Evolutionary conservation across 2,888 invertebrate species (phyloP).

Genomic region (Pseudolycoriella hygida): DNA sequence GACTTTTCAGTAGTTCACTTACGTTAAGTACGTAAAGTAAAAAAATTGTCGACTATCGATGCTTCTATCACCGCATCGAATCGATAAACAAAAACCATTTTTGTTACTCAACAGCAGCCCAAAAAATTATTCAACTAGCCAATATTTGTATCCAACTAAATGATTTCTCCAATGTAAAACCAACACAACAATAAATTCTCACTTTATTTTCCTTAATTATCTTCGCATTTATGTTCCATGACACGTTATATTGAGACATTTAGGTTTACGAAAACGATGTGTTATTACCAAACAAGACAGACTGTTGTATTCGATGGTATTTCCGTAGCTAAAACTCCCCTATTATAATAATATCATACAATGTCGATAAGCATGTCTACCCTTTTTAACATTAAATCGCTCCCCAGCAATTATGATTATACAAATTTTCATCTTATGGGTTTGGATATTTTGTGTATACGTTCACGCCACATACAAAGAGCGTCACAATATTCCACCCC

Average conservation of each 20-base stretch:
- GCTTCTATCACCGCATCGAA: too few relatives aligned
- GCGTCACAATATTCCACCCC: too few relatives aligned
- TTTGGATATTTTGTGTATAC: too few relatives aligned
- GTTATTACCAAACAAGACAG: background rate
- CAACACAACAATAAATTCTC: background rate
- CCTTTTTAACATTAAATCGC: constrained; percentile 1
- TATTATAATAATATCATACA: background rate
- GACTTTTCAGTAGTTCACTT: too few relatives aligned
- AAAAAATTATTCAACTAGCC: too few relatives aligned
- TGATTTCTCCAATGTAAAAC: too few relatives aligned
- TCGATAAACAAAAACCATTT: too few relatives aligned
- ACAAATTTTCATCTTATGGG: background rate
- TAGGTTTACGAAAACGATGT: constrained; percentile 1
- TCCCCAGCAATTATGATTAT: constrained; percentile 1
- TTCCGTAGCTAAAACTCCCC: background rate
- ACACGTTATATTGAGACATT: background rate
- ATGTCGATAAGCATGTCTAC: constrained; percentile 1
- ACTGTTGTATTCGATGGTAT: background rate
- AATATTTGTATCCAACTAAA: too few relatives aligned
- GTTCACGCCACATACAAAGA: too few relatives aligned
- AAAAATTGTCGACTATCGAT: too few relatives aligned
- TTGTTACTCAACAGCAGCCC: too few relatives aligned
- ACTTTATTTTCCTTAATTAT: background rate
- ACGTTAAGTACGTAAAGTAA: too few relatives aligned
- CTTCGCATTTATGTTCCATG: background rate